These are phyloP conservation scores for Ammodytes marinus DNA, from an alignment of 2,113 vertebrate species.

Conservation along the genomic window DNA sequence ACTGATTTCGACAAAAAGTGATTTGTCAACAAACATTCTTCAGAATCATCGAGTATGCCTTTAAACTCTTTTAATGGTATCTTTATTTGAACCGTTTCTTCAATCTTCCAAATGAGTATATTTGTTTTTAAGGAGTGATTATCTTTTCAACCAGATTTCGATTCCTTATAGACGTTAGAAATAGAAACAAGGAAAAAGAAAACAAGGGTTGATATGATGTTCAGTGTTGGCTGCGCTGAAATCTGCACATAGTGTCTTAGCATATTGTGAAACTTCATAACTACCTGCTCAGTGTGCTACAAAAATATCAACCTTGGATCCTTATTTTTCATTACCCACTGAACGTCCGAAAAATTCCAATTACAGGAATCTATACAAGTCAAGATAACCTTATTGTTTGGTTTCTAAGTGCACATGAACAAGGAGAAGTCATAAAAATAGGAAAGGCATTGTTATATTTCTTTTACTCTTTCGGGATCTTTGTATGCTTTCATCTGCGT, in stretches of 20 bases:
- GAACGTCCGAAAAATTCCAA: slow-evolving; percentile 19
- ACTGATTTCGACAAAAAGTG: too few species aligned
- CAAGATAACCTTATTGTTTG: slow-evolving; percentile 12
- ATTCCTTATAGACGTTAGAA: background rate
- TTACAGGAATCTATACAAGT: slow-evolving; percentile 11
- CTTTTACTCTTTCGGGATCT: background rate
- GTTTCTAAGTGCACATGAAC: background rate
- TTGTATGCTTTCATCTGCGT: background rate
- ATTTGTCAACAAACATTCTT: too few species aligned
- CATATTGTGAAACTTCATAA: slow-evolving; percentile 1
- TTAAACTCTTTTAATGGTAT: background rate
- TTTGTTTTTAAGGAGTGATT: background rate
- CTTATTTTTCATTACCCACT: slow-evolving; percentile 10
- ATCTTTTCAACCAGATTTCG: background rate
- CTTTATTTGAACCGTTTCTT: background rate
- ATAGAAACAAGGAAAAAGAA: background rate
- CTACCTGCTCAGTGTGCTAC: background rate
- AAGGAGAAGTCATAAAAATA: background rate
- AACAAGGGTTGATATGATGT: background rate
- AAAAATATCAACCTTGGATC: slow-evolving; percentile 22
- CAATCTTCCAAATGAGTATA: background rate
- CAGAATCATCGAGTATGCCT: background rate
- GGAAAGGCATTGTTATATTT: background rate
- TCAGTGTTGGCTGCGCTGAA: background rate
- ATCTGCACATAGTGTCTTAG: background rate